These are phyloP conservation scores for Sander lucioperca DNA, from an alignment of 2,113 vertebrate species.

Conservation along the genomic window DNA sequence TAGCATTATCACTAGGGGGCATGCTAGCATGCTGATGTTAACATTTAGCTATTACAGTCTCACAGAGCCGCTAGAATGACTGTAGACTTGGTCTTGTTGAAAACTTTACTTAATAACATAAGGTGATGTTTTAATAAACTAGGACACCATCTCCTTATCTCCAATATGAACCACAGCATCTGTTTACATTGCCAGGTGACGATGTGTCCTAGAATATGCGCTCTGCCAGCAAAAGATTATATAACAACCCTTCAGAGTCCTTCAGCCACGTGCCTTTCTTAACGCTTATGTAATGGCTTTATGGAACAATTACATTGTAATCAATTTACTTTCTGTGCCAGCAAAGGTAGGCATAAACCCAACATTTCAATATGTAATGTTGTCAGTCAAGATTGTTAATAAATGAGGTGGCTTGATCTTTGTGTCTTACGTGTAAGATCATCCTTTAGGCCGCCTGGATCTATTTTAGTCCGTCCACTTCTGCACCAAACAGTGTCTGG, in stretches of 20 bases:
- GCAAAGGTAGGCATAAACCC: neutral
- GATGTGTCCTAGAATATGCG: slow-evolving; percentile 49
- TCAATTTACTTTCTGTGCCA: neutral
- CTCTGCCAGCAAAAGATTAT: slow-evolving; percentile 40
- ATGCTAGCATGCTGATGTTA: too few relatives aligned
- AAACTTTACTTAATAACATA: too few relatives aligned
- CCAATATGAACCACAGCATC: neutral
- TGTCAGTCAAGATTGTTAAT: slow-evolving; percentile 10
- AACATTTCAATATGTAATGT: slow-evolving; percentile 11
- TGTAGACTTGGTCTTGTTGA: too few relatives aligned
- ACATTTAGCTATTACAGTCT: too few relatives aligned
- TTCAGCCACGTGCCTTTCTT: neutral
- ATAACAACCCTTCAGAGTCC: slow-evolving; percentile 7
- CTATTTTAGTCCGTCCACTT: slow-evolving; percentile 37
- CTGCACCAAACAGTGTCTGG: slow-evolving; percentile 31
- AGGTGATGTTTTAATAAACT: too few relatives aligned
- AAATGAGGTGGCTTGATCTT: slow-evolving; percentile 19
- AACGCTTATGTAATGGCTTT: slow-evolving; percentile 1
- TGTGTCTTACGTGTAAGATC: slow-evolving; percentile 9
- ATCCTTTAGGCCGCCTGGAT: slow-evolving; percentile 10
- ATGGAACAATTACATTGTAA: neutral
- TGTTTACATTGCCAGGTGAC: slow-evolving; percentile 48
- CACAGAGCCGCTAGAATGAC: too few relatives aligned
- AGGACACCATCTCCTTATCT: too few relatives aligned
- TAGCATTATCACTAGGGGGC: too few relatives aligned